A percentile compares a stretch with the other conserved stretches of the same genome.
Conservation (phyloP, 2,797 vertebrate species). For the Pantherophis vulpinus region DNA sequence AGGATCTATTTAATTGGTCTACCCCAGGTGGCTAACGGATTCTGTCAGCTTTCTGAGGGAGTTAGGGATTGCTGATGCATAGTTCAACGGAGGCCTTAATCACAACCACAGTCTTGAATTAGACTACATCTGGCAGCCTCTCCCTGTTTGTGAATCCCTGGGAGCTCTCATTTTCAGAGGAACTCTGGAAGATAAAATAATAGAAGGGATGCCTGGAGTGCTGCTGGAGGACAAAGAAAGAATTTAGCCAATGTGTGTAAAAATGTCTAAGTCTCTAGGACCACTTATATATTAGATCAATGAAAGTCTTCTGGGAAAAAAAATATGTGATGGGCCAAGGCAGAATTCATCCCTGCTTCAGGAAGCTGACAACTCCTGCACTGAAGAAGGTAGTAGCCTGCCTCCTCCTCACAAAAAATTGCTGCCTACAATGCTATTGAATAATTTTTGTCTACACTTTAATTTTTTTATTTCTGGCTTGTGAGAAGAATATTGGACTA, state of each 20-base stretch:
- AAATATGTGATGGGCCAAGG: background rate
- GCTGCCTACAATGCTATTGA: background rate
- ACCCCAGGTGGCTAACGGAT: background rate
- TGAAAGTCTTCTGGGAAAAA: background rate
- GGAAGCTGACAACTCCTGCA: background rate
- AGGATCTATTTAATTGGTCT: background rate
- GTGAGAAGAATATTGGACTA: background rate
- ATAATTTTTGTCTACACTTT: background rate
- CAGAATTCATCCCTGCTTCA: background rate
- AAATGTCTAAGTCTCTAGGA: background rate
- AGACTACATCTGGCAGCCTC: background rate
- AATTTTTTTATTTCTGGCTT: background rate
- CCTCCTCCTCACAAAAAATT: background rate
- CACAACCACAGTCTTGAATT: background rate
- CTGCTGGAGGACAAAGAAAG: background rate
- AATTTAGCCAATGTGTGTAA: background rate
- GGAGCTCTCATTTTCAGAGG: background rate
- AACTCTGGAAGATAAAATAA: background rate
- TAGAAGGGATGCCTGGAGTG: background rate
- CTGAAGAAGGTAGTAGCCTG: background rate
- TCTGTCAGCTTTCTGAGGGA: background rate
- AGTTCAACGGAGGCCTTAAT: background rate
- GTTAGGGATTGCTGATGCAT: background rate
- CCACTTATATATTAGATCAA: background rate
- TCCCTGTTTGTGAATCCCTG: background rate